Evolutionary conservation across 2,888 invertebrate species (phyloP), one percentile per base, ranked within the genome.

Genomic region (Byasa hedistus): DNA sequence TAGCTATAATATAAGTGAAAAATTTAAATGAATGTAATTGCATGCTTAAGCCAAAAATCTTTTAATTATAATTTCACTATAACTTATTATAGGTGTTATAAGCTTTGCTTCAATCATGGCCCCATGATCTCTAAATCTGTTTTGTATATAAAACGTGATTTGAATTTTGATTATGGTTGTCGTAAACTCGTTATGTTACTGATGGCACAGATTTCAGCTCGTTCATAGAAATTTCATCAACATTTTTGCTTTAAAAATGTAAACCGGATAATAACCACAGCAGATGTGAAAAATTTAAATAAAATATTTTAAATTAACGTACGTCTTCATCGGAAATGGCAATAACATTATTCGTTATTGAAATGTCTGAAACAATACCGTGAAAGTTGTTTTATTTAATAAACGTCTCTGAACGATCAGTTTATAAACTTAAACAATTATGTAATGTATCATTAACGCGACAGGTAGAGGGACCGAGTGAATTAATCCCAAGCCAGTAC

Each of bases 121-220:
- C 55, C 32, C 12, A 55, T 60, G 60, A 60, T 44, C 56, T 32
- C n/a, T 52, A 61, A 61, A 61, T 60, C 65, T 60, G 51, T 32
- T 61, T 65, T 65, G 54, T 57, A 32, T 61, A 57, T 23, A 27
- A 56, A 65, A 65, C 61, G 65, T 65, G 65, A 32, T 52, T 22
- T 55, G 65, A 65, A 61, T 65, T 56, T 21, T 36, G 22, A 60
- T 61, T 21, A 56, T 17, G 15, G 44, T 44, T 17, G 44, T 44
- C 44, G 19, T 44, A 15, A 44, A 44, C 44, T 36, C 10, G 4
- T 36, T 36, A 44, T 10, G 15, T 17, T 15, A 10, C 15, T 15
- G 15, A 15, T 44, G 17, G 17, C 44, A 15, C 3, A 1, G 44
- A 17, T 19, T 44, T 44, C 17, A 32, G 32, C 32, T 32, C 32